Evolutionary conservation across 2,113 vertebrate species (phyloP).

Genomic region (Myodes glareolus): DNA sequence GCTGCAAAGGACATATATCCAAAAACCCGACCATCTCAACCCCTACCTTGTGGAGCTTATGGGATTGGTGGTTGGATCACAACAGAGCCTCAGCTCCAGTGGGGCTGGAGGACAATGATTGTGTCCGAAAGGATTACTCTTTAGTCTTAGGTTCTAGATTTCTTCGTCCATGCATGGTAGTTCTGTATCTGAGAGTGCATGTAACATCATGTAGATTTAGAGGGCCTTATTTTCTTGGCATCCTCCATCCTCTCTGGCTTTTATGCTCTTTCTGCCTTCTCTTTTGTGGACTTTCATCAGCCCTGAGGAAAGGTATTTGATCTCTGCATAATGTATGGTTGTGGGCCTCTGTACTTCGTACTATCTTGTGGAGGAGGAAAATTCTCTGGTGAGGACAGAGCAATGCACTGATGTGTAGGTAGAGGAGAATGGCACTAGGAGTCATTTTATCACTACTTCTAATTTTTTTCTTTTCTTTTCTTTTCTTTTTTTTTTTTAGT

Average conservation of each 20-base stretch:
- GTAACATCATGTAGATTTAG: not conserved
- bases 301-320: not conserved
- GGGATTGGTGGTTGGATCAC: not conserved
- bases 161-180: not conserved
- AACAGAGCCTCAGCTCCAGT: not conserved
- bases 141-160: not conserved
- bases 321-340: not conserved
- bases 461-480: not conserved
- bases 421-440: not conserved
- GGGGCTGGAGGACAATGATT: too few species aligned
- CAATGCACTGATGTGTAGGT: not conserved
- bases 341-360: not conserved
- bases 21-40: not conserved
- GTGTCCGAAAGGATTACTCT: not conserved
- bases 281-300: not conserved
- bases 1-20: not conserved
- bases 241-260: too few species aligned
- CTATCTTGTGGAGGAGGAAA: too few species aligned
- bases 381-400: not conserved
- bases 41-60: not conserved
- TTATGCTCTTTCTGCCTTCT: not conserved
- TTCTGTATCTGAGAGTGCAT: not conserved
- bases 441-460: not conserved
- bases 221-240: not conserved
- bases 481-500: too few species aligned